Evolutionary conservation across 2,113 vertebrate species (phyloP).

Genomic region (Indicator indicator): DNA sequence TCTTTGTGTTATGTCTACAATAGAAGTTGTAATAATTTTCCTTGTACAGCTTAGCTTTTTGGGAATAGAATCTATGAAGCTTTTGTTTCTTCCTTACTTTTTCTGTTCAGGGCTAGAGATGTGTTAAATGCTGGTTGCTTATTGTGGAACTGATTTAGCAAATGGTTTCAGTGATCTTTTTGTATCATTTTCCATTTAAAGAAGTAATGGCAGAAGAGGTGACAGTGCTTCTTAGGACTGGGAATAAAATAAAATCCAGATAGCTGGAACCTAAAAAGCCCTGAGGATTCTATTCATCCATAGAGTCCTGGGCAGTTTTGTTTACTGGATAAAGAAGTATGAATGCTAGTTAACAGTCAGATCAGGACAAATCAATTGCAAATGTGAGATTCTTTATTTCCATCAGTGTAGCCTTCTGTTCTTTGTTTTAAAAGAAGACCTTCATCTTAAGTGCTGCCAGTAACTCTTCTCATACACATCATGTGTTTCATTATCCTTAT

Average conservation of each 20-base stretch:
- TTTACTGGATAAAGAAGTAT: neutral
- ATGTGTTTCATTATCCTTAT: slow-evolving; percentile 61
- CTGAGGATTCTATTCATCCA: neutral
- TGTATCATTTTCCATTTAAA: neutral
- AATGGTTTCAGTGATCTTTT: slow-evolving; percentile 17
- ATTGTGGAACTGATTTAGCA: neutral
- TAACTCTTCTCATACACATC: slow-evolving; percentile 24
- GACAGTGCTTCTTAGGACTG: neutral
- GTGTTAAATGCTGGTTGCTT: slow-evolving; percentile 29
- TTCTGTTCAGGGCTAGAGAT: neutral
- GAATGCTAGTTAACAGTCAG: neutral
- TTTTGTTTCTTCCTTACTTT: neutral
- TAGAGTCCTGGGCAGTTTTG: neutral
- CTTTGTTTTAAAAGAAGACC: neutral
- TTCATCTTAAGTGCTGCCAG: neutral
- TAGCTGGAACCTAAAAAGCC: neutral
- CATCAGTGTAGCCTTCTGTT: neutral
- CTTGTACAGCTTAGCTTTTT: neutral
- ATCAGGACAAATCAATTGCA: neutral
- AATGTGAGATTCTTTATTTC: neutral
- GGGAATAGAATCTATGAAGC: neutral
- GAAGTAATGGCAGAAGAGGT: neutral
- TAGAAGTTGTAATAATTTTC: neutral
- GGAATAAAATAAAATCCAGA: neutral
- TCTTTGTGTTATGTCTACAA: neutral